Percentiles rank a stretch among this genome's conserved stretches.
phyloP scores from a whole-genome alignment of 2,888 invertebrate species.

The Fragum sueziense region DNA sequence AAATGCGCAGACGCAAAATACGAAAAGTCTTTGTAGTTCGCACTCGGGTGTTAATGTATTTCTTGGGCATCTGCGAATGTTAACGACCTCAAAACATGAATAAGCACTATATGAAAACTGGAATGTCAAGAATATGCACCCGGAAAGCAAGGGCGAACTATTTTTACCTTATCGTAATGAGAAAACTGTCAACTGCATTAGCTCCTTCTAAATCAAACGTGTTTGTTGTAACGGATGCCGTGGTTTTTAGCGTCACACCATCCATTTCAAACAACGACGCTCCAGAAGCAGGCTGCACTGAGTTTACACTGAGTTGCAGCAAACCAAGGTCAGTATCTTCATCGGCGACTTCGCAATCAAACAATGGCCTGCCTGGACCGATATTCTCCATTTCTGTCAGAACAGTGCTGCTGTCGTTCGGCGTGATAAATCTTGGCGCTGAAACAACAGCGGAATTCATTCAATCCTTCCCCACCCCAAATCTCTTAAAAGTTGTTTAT shows the following conservation, averaged over 20 bases:
- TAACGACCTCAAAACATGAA: no score
- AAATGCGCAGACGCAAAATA: no score
- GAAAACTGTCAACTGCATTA: not conserved
- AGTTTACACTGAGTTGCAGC: not conserved
- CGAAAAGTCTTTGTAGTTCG: no score
- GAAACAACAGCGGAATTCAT: no score
- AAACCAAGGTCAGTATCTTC: not conserved
- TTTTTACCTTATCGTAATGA: not conserved
- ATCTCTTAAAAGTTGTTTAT: no score
- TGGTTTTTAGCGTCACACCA: not conserved
- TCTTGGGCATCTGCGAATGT: no score
- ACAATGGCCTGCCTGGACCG: not conserved
- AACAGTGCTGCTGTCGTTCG: not conserved
- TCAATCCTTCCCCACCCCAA: no score
- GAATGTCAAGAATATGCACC: not conserved
- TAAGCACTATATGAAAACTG: not conserved
- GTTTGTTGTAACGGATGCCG: not conserved
- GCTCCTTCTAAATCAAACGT: slow-evolving; percentile 3
- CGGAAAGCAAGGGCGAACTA: not conserved
- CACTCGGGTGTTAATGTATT: no score
- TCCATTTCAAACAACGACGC: not conserved
- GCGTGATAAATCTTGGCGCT: slow-evolving; percentile 1
- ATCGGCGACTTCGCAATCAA: not conserved
- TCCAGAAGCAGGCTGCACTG: not conserved
- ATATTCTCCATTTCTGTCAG: not conserved